Percentiles rank a stretch among this genome's conserved stretches.
phyloP scores from a whole-genome alignment of 2,113 vertebrate genomes.

The Copsychus sechellarum region DNA sequence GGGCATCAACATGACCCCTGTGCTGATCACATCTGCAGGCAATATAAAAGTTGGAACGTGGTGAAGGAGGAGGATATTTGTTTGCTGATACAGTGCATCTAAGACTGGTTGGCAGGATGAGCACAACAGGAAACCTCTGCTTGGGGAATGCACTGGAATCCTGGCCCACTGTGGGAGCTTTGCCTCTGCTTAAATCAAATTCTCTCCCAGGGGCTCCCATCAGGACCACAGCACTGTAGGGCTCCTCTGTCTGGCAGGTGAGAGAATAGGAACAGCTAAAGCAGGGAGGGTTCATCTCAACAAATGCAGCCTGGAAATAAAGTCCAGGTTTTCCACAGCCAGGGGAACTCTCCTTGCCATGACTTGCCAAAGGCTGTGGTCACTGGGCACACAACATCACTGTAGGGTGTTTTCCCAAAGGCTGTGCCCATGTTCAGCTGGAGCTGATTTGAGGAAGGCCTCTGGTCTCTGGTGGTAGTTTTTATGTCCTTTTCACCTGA shows the following conservation, averaged over 20 bases:
- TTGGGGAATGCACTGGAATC: not conserved
- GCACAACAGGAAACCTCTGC: not conserved
- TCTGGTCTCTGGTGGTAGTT: not conserved
- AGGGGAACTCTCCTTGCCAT: not conserved
- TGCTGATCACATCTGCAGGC: not conserved
- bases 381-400: not conserved
- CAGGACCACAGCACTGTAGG: fast-evolving
- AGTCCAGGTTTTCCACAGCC: not conserved
- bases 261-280: not conserved
- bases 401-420: not conserved
- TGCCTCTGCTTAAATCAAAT: not conserved
- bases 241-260: not conserved
- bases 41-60: not conserved
- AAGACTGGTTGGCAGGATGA: not conserved
- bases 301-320: not conserved
- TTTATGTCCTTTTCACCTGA: not conserved
- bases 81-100: not conserved
- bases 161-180: not conserved
- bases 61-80: not conserved
- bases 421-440: not conserved
- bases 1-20: not conserved
- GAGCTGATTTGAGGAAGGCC: not conserved
- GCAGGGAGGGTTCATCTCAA: not conserved
- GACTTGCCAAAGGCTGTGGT: not conserved
- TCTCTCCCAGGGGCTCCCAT: not conserved